Conservation (phyloP, 2,888 invertebrate genomes). For the Homarus gammarus region DNA sequence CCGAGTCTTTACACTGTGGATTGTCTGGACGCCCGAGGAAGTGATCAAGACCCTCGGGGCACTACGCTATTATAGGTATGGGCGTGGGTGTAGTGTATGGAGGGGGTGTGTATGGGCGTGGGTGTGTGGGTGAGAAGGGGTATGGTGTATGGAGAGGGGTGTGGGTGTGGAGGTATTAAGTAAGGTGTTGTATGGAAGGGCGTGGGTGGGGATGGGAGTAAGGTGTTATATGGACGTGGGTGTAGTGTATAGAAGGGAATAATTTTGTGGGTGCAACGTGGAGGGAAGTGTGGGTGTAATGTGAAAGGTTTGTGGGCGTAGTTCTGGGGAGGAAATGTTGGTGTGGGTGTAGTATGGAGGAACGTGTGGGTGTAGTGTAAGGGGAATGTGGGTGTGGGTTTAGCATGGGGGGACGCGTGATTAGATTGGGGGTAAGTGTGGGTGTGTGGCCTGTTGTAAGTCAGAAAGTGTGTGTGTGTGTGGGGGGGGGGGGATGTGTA, state of each 20-base stretch:
- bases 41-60: slow-evolving; percentile 83
- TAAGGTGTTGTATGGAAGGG: not conserved
- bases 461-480: no score
- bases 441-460: no score
- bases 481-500: no score
- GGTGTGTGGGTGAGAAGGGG: slow-evolving; percentile 26
- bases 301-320: no score
- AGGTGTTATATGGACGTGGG: not conserved
- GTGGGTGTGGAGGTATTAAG: slow-evolving; percentile 27
- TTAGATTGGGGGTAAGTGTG: no score
- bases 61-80: slow-evolving; percentile 86
- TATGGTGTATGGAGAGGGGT: slow-evolving; percentile 39
- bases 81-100: slow-evolving; percentile 31
- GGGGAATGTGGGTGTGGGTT: no score
- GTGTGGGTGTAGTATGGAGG: no score
- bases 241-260: not conserved
- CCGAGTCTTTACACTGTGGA: slow-evolving; percentile 91
- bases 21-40: slow-evolving; percentile 87
- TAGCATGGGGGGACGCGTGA: no score
- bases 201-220: not conserved
- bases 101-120: slow-evolving; percentile 40
- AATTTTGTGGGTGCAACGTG: no score
- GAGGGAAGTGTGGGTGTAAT: no score
- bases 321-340: no score
- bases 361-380: no score